A percentile compares a stretch with the other conserved stretches of the same genome.
Evolutionary conservation across 2,113 vertebrate genomes (phyloP).

Genomic region (Raja brachyura): DNA sequence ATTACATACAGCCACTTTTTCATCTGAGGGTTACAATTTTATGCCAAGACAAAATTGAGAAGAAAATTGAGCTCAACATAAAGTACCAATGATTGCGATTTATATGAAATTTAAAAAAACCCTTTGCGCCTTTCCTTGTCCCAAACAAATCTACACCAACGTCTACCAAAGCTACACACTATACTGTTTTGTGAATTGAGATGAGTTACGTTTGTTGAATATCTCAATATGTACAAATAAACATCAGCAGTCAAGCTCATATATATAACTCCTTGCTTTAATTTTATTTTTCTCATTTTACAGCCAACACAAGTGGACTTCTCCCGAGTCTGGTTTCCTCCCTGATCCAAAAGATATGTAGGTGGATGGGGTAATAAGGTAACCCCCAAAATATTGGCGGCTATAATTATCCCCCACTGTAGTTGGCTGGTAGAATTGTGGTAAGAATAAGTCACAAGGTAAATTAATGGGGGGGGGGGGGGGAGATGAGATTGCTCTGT

Average conservation of each 20-base stretch:
- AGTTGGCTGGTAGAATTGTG: too few species aligned
- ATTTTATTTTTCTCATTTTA: not conserved
- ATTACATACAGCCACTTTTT: not conserved
- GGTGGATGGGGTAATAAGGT: too few species aligned
- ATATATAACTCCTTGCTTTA: not conserved
- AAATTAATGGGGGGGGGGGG: too few species aligned
- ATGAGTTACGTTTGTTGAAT: not conserved
- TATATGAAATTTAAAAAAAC: not conserved
- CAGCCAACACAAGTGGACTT: not conserved
- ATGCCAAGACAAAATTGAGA: not conserved
- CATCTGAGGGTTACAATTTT: not conserved
- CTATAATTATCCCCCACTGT: too few species aligned
- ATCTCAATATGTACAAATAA: not conserved
- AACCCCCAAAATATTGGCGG: too few species aligned
- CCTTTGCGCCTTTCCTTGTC: not conserved
- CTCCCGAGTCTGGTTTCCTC: too few species aligned
- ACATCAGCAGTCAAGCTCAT: not conserved
- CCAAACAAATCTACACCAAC: not conserved
- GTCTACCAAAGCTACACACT: not conserved
- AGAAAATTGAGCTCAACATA: not conserved
- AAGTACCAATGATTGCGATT: not conserved
- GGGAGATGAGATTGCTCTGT: too few species aligned
- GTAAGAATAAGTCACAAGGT: too few species aligned
- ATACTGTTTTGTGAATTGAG: slow-evolving; percentile 23
- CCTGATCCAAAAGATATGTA: too few species aligned